Base-by-base conservation (phyloP, 1,140 invertebrate genomes). In the Tetramorium simillimum region DNA sequence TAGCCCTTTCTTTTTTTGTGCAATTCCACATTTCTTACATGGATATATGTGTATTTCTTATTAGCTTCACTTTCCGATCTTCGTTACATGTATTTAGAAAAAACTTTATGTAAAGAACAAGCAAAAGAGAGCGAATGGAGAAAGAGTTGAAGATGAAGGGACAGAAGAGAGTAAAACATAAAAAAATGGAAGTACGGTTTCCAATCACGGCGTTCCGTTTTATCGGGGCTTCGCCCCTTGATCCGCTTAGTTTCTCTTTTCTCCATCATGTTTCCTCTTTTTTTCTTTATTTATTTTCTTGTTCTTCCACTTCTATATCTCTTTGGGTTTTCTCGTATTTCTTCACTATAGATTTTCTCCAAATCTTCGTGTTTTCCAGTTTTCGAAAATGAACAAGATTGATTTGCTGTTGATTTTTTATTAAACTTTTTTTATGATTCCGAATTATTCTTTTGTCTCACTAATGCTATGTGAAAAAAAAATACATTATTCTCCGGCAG, bases 21-120 rank as follows among this genome's bases (percentile, higher is more conserved):
- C 53, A 53, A 72, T 87, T 60, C 49, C 18, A 56, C n/a, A 85
- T 88, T 85, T 69, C 81, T 89, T 88, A n/a, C 77, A 43, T 78
- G 89, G 90, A 89, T 91, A 21, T 21, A 43, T 1, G 6, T 65
- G 90, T 91, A 88, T 93, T 92, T 92, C 92, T 94, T 94, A 94
- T 94, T 94, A 94, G 92, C 92, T 92, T 86, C 91, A 92, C 81
- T 91, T 92, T 93, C 92, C 92, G 85, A 91, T 93, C 82, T 88
- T 56, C 53, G 49, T 81, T 86, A 78, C 84, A 87, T 93, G 92
- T 92, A 92, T 91, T 92, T 85, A n/a, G 18, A 53, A 6, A 86
- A 69, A 86, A 85, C 62, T 86, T 21, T 24, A 51, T 21, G n/a
- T n/a, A 18, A 85, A 84, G 63, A 86, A 62, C 18, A 43, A 77